These are phyloP conservation scores for Entomobrya multifasciata DNA, from an alignment of 2,888 invertebrate species.

Conservation along the genomic window DNA sequence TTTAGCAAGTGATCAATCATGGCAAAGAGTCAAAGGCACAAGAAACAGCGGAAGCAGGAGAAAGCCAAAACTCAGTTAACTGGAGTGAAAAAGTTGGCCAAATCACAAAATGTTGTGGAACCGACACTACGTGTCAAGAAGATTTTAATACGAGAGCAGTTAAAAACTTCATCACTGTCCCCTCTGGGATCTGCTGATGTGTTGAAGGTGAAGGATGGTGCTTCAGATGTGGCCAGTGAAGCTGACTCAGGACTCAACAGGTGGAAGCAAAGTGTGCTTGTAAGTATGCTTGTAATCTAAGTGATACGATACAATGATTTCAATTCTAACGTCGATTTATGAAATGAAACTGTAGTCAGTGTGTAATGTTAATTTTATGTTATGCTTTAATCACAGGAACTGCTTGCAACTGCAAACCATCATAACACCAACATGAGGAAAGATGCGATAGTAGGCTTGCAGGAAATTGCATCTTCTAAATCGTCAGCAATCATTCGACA, in stretches of 20 bases:
- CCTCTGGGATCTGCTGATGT: background rate
- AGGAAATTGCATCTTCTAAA: conserved; percentile 83
- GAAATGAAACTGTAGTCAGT: too few species aligned
- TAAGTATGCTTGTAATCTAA: background rate
- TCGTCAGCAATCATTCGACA: conserved; percentile 83
- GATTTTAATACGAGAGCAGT: conserved; percentile 90
- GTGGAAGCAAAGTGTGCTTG: conserved; percentile 86
- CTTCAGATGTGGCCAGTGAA: background rate
- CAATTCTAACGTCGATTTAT: background rate
- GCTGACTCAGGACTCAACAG: conserved; percentile 82
- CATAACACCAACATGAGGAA: conserved; percentile 87
- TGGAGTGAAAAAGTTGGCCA: conserved; percentile 86
- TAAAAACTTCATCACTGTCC: conserved; percentile 82
- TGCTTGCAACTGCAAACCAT: conserved; percentile 87
- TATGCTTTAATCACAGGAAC: conserved; percentile 83
- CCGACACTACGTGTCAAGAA: conserved; percentile 94
- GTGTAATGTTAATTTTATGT: conserved; percentile 36
- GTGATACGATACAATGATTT: background rate
- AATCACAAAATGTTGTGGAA: conserved; percentile 94
- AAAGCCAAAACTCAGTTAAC: conserved; percentile 95
- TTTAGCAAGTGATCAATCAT: too few species aligned
- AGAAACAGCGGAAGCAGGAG: conserved; percentile 90
- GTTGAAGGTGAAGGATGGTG: too few species aligned
- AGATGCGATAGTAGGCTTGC: conserved; percentile 84
- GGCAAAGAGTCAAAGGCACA: conserved; percentile 85